These are phyloP conservation scores for Chironomus tentans DNA, from an alignment of 2,888 invertebrate genomes.

Conservation along the genomic window DNA sequence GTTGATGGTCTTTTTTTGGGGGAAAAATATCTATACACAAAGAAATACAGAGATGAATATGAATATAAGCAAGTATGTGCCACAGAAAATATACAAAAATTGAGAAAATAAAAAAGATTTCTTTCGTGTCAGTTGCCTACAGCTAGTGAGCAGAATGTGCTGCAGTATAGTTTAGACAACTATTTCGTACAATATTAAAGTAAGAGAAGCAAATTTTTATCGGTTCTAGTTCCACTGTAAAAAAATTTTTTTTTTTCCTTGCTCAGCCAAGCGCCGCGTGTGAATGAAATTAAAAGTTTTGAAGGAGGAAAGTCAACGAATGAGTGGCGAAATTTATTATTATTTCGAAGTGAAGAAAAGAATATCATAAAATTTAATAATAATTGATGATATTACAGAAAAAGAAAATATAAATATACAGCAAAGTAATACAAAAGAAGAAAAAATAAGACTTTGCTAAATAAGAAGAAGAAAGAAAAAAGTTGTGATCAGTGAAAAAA, in stretches of 20 bases:
- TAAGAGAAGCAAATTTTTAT: background rate
- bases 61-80: background rate
- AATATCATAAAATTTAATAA: background rate
- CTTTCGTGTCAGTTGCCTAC: conserved; percentile 25
- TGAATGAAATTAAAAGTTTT: conserved; percentile 16
- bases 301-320: background rate
- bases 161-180: conserved; percentile 16
- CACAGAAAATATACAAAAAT: conserved; percentile 2
- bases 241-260: background rate
- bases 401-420: background rate
- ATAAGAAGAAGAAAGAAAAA: background rate
- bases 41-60: too few relatives aligned
- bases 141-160: conserved; percentile 20
- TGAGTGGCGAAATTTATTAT: too few relatives aligned
- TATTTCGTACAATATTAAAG: background rate
- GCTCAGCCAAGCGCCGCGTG: background rate
- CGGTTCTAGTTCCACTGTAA: conserved; percentile 21
- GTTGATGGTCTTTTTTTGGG: background rate
- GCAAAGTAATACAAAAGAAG: background rate
- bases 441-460: background rate
- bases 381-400: background rate
- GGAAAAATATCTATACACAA: background rate
- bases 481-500: background rate
- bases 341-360: too few relatives aligned
- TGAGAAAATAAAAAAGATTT: conserved; percentile 9